phyloP scores from a whole-genome alignment of 2,888 invertebrate species.

The Pyrrhia umbra region DNA sequence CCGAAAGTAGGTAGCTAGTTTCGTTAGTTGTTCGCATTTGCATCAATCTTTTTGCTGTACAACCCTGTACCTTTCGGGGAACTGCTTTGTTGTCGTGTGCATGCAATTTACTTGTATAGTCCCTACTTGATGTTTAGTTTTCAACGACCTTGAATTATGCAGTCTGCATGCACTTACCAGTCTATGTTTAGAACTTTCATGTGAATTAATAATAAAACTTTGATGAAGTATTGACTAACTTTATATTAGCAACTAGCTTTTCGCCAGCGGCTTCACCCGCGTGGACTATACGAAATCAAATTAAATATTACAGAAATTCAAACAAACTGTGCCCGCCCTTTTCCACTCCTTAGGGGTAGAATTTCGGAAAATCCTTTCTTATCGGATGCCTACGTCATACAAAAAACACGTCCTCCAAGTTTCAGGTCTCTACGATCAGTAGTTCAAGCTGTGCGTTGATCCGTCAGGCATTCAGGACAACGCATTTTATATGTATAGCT shows the following conservation, averaged over 20 bases:
- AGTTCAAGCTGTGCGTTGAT: too few relatives aligned
- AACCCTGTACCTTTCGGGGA: conserved; percentile 59
- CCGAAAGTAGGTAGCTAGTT: conserved; percentile 64
- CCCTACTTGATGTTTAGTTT: conserved; percentile 40
- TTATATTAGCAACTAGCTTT: conserved; percentile 1
- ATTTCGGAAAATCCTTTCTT: too few relatives aligned
- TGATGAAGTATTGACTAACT: conserved; percentile 2
- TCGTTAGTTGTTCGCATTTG: conserved; percentile 62
- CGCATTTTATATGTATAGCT: too few relatives aligned
- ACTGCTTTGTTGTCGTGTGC: conserved; percentile 57
- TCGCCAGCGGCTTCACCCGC: too few relatives aligned
- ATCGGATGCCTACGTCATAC: too few relatives aligned
- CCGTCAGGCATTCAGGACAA: too few relatives aligned
- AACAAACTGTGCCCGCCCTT: too few relatives aligned
- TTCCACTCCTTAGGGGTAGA: too few relatives aligned
- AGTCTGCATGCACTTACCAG: conserved; percentile 36
- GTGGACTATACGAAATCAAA: too few relatives aligned
- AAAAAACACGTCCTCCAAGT: too few relatives aligned
- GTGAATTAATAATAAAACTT: conserved; percentile 34
- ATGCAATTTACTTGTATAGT: conserved; percentile 50
- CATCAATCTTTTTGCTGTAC: conserved; percentile 55
- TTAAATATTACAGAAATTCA: too few relatives aligned
- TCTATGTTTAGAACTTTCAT: conserved; percentile 30
- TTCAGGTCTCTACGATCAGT: too few relatives aligned
- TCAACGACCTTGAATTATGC: conserved; percentile 39